A percentile compares a stretch with the other conserved stretches of the same genome.
Conservation (phyloP, 30 jellyfish, hydroid and myxozoan genomes). For the Hydractinia echinata region DNA sequence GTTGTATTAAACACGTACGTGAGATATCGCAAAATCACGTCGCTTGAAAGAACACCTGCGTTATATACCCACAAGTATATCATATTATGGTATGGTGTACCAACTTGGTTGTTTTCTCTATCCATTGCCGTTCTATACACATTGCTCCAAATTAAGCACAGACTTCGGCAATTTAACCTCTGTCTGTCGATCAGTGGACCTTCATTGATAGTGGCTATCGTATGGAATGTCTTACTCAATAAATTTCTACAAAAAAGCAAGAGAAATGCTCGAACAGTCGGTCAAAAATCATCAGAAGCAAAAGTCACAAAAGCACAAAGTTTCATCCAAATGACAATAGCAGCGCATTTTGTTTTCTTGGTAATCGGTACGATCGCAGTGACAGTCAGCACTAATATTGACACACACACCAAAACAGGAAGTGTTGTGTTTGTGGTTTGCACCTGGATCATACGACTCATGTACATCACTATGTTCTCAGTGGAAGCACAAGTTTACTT, state of each 20-base stretch:
- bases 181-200: constrained; percentile 7
- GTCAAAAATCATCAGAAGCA: neutral
- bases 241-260: neutral
- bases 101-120: constrained; percentile 6
- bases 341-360: constrained; percentile 4
- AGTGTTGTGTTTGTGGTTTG: neutral
- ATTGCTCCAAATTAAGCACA: neutral
- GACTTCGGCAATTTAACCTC: neutral
- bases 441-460: constrained; percentile 16
- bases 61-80: neutral
- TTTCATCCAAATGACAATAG: neutral
- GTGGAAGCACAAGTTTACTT: constrained; percentile 19
- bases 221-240: neutral
- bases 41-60: neutral
- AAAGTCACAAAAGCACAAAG: constrained; percentile 2
- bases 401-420: neutral
- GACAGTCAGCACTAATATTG: neutral
- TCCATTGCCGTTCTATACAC: neutral
- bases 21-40: neutral
- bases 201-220: neutral
- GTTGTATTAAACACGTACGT: constrained; percentile 2
- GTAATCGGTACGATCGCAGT: neutral
- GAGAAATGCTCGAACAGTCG: neutral
- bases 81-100: neutral
- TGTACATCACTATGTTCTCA: constrained; percentile 15